Conservation (phyloP, 1,140 invertebrate genomes). For the Pogonus chalceus region DNA sequence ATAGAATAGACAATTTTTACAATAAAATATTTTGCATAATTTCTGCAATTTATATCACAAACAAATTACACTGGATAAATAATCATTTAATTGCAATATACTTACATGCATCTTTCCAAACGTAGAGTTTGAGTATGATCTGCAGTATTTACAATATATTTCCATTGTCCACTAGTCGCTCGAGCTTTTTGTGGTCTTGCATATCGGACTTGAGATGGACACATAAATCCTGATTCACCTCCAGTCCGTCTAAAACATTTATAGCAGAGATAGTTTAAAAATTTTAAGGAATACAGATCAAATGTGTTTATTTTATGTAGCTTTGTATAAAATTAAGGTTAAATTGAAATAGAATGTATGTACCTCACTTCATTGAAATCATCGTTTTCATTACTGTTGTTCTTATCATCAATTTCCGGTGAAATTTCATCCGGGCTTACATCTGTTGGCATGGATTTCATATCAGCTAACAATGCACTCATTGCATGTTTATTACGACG, state of each 20-base stretch:
- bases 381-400: not conserved
- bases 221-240: conserved; percentile 59
- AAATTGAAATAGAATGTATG: too few relatives aligned
- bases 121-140: conserved; percentile 76
- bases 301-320: too few relatives aligned
- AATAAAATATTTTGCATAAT: too few relatives aligned
- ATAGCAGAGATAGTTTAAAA: too few relatives aligned
- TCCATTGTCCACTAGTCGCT: conserved; percentile 73
- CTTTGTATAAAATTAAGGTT: not conserved
- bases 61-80: too few relatives aligned
- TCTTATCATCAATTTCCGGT: not conserved
- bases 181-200: conserved; percentile 70
- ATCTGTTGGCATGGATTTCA: conserved; percentile 39
- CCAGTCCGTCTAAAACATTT: conserved; percentile 45
- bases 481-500: conserved; percentile 57
- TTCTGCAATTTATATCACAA: too few relatives aligned
- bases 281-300: too few relatives aligned
- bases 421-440: not conserved
- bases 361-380: not conserved
- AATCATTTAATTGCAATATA: conserved; percentile 14
- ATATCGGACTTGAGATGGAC: conserved; percentile 74
- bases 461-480: conserved; percentile 58
- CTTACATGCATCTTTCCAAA: conserved; percentile 74
- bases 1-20: too few relatives aligned
- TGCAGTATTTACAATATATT: conserved; percentile 77